A percentile compares a stretch with the other conserved stretches of the same genome.
phyloP scores from a whole-genome alignment of 1,140 invertebrate genomes.

The Drosophila chauvacae region DNA sequence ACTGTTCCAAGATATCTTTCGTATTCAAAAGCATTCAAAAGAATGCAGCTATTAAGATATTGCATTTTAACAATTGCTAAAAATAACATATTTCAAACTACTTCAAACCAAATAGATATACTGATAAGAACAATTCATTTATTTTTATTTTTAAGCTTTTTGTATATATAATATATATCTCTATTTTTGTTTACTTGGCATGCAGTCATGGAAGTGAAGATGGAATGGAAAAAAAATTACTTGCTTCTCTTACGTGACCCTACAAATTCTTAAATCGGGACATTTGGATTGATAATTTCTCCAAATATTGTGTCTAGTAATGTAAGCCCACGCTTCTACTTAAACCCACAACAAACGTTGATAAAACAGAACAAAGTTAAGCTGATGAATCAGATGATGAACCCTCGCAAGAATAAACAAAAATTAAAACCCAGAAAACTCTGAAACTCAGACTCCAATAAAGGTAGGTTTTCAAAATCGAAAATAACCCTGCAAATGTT shows the following conservation, averaged over 20 bases:
- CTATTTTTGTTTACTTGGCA: too few relatives aligned
- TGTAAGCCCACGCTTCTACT: not conserved
- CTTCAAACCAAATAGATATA: too few relatives aligned
- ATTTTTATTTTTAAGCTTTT: not conserved
- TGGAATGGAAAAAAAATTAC: not conserved
- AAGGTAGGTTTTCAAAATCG: not conserved
- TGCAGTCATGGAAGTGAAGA: not conserved
- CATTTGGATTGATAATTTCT: not conserved
- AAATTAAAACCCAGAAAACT: not conserved
- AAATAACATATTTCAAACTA: not conserved
- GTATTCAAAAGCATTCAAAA: too few relatives aligned
- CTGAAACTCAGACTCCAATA: not conserved
- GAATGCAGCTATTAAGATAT: not conserved
- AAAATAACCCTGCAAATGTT: not conserved
- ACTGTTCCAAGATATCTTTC: too few relatives aligned
- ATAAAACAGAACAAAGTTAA: not conserved
- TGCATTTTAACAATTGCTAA: not conserved
- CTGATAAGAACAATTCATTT: not conserved
- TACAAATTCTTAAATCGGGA: not conserved
- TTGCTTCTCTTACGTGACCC: not conserved
- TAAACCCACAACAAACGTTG: not conserved
- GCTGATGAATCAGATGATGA: constrained; percentile 1
- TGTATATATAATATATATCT: too few relatives aligned
- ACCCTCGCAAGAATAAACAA: not conserved
- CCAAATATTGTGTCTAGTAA: not conserved